Base-by-base conservation (phyloP, 2,113 vertebrate genomes). In the Nothoprocta pentlandii region DNA sequence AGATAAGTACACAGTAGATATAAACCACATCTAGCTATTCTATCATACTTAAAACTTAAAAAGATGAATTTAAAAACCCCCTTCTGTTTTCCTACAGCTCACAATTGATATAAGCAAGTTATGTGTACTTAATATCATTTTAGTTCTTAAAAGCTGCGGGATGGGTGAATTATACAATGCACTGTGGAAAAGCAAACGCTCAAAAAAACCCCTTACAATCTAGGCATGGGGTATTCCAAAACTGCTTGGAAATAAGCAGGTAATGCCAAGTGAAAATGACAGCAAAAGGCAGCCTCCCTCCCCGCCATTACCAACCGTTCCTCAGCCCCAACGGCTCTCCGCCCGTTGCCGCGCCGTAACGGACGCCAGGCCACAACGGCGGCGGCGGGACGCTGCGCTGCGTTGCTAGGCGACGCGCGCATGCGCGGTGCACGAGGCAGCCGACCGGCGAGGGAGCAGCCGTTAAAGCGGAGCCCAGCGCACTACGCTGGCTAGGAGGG, bases 151-250 rank as follows among this genome's bases (percentile, higher is more conserved):
- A 69, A 76, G 23, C 9, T 76, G 8, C 25, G 39, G 4, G 1
- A 59, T 1, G 78, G 10, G 7, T 10, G 13, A 79, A 21, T 49
- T 84, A 14, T 3, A 64, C 2, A 4, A 78, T 25, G 9, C 8
- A 30, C 26, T 12, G 3, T 4, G 71, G 21, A 66, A 85, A 16
- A 30, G 69, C 28, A 86, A 53, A 8, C 1, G 14, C 12, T 44
- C 7, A 63, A 30, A 12, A 1, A 39, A 1, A 3, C 4, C 20
- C 4, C 2, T 32, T 34, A 28, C 19, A 62, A 3, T 32, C 69
- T 41, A 9, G 36, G 34, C 8, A 15, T 0, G 0, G 6, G 1
- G 2, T 53, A 44, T 8, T 59, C 10, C 70, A 49, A 62, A 85
- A 62, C 10, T 53, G 32, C 4, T 58, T 17, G 2, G 53, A 85